Evolutionary conservation across 2,113 vertebrate species (phyloP).

Genomic region (Prionailurus bengalensis): DNA sequence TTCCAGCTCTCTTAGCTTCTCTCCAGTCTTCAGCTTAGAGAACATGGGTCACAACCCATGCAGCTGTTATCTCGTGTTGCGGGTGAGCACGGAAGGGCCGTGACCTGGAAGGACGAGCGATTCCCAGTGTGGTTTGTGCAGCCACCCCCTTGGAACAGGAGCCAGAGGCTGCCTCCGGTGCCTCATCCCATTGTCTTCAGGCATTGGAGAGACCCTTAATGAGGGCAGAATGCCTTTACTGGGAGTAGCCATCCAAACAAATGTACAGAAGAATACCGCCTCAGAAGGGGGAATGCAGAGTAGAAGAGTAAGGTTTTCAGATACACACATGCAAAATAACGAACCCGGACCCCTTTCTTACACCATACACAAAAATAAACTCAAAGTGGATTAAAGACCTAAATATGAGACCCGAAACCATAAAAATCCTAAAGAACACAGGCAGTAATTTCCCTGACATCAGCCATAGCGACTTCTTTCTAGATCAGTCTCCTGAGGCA

Average conservation of each 20-base stretch:
- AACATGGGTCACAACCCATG: neutral
- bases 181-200: no score
- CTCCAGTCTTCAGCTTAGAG: neutral
- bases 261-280: neutral
- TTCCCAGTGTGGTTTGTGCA: neutral
- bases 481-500: neutral
- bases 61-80: neutral
- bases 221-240: neutral
- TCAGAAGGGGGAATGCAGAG: neutral
- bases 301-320: neutral
- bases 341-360: neutral
- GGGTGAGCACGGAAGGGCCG: rapidly evolving
- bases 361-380: neutral
- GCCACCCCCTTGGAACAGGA: neutral
- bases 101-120: neutral
- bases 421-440: neutral
- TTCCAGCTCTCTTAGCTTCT: neutral
- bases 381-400: neutral
- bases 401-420: neutral
- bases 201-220: neutral
- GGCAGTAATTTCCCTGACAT: neutral
- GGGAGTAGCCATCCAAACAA: neutral
- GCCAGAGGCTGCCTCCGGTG: neutral
- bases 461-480: neutral
- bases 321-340: neutral